Percentiles rank a stretch among this genome's conserved stretches.
Conservation (phyloP, 2,888 invertebrate genomes). For the Xestia sexstrigata region DNA sequence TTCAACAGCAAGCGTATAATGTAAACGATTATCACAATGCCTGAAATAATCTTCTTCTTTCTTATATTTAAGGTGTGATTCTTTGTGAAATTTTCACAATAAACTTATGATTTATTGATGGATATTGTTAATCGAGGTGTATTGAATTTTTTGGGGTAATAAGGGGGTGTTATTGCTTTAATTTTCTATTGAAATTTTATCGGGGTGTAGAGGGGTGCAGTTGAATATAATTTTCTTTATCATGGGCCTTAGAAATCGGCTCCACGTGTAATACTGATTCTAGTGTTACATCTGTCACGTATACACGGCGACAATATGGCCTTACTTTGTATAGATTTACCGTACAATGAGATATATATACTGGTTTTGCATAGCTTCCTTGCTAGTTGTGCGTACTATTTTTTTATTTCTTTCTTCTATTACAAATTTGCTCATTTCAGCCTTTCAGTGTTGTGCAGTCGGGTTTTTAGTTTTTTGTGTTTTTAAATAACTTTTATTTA, state of each 20-base stretch:
- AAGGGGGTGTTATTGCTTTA: not conserved
- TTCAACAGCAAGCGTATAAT: conserved; percentile 33
- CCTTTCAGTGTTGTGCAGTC: too few relatives aligned
- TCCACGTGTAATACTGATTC: not conserved
- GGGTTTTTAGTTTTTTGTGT: too few relatives aligned
- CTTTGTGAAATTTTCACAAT: conserved; percentile 59
- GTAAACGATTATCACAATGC: conserved; percentile 53
- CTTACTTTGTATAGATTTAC: not conserved
- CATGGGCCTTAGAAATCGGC: not conserved
- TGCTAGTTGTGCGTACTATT: too few relatives aligned
- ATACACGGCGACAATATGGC: not conserved
- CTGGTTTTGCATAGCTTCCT: not conserved
- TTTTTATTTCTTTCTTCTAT: too few relatives aligned
- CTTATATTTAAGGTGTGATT: conserved; percentile 48
- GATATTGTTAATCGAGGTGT: conserved; percentile 49
- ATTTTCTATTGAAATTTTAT: conserved; percentile 11
- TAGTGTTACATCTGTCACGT: not conserved
- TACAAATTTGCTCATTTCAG: too few relatives aligned
- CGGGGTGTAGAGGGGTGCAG: not conserved
- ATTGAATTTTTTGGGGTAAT: conserved; percentile 24
- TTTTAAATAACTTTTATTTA: too few relatives aligned
- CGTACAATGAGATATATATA: not conserved
- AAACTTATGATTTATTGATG: conserved; percentile 56
- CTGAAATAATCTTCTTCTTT: conserved; percentile 38
- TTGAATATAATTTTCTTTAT: not conserved